Evolutionary conservation across 2,888 invertebrate species (phyloP).

Genomic region (Nomada flava): DNA sequence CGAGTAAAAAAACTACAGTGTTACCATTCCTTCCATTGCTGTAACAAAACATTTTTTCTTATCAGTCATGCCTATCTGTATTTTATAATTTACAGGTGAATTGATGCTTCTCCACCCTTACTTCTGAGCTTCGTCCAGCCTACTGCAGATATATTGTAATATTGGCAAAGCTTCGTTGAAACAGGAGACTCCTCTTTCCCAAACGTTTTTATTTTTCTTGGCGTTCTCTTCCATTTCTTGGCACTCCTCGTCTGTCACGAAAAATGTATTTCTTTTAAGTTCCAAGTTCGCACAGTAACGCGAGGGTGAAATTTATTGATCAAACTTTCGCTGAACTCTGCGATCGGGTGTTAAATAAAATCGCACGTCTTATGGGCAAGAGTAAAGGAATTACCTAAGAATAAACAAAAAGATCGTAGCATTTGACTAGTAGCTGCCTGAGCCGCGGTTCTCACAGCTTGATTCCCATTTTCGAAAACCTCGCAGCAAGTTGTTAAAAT

Average conservation of each 20-base stretch:
- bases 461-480: constrained; percentile 91
- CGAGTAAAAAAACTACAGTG: constrained; percentile 92
- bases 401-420: constrained; percentile 93
- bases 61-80: too few relatives aligned
- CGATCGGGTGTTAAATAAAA: not conserved
- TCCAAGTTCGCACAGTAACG: constrained; percentile 39
- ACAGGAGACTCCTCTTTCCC: constrained; percentile 91
- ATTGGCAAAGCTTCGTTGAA: constrained; percentile 96
- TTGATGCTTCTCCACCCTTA: constrained; percentile 78
- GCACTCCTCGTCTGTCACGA: constrained; percentile 89
- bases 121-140: constrained; percentile 92
- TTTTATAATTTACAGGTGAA: not conserved
- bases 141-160: constrained; percentile 94
- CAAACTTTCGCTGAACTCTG: constrained; percentile 54
- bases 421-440: constrained; percentile 96
- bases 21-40: constrained; percentile 85
- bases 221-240: constrained; percentile 87
- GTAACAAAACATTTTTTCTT: constrained; percentile 56
- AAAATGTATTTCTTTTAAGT: not conserved
- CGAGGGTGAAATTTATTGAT: constrained; percentile 61
- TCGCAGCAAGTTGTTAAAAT: constrained; percentile 94
- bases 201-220: constrained; percentile 81
- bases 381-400: constrained; percentile 87
- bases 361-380: not conserved
- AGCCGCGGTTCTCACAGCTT: constrained; percentile 94